phyloP scores from a whole-genome alignment of 2,797 vertebrate genomes.

The Merluccius polli region DNA sequence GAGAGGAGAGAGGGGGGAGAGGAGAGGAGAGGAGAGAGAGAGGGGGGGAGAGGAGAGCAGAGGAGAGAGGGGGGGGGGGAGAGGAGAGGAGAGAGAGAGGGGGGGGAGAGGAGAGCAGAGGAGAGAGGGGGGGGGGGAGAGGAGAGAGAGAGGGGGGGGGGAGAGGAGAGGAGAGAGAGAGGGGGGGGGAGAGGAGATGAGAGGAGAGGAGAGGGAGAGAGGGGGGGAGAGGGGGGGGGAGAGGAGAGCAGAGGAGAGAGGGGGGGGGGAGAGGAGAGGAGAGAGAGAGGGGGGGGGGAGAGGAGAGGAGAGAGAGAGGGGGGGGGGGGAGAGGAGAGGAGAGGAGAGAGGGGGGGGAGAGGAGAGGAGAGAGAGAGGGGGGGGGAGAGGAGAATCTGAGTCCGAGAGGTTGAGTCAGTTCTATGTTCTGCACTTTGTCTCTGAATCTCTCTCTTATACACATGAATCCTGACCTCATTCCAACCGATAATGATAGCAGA shows the following conservation, averaged over 20 bases:
- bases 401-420: background rate
- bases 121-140: too few relatives aligned
- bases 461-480: background rate
- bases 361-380: background rate
- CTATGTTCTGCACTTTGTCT: background rate
- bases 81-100: too few relatives aligned
- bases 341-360: background rate
- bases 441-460: background rate
- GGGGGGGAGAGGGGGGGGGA: too few relatives aligned
- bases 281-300: too few relatives aligned
- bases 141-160: too few relatives aligned
- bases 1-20: background rate
- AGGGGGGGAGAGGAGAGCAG: background rate
- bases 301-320: background rate
- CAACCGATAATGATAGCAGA: conserved; percentile 19
- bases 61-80: background rate
- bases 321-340: too few relatives aligned
- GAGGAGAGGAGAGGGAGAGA: background rate
- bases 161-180: too few relatives aligned
- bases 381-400: background rate
- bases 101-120: too few relatives aligned
- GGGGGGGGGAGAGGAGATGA: too few relatives aligned
- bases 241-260: background rate
- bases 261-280: background rate
- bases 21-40: background rate